Percentiles rank a stretch among this genome's conserved stretches.
phyloP scores from a whole-genome alignment of 2,797 vertebrate species.

The Siniperca undulata region DNA sequence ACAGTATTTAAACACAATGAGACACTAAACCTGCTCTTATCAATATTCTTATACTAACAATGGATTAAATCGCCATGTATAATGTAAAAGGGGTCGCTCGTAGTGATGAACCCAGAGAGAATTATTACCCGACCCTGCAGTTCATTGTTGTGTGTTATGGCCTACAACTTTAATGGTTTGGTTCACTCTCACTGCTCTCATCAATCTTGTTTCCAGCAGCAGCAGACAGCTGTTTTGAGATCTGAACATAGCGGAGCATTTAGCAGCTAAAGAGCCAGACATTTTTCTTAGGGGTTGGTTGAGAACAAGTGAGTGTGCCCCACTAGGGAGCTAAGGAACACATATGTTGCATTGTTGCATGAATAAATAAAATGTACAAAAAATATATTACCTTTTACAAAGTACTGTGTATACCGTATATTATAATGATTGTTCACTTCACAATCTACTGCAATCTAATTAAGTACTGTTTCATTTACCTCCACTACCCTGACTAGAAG shows the following conservation, averaged over 20 bases:
- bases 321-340: background rate
- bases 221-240: background rate
- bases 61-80: background rate
- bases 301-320: background rate
- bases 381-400: background rate
- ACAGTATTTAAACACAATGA: background rate
- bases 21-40: background rate
- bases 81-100: background rate
- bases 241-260: too few species aligned
- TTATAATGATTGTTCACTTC: background rate
- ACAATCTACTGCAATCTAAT: conserved; percentile 14
- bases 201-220: background rate
- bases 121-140: too few species aligned
- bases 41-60: background rate
- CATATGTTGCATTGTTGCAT: background rate
- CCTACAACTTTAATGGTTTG: background rate
- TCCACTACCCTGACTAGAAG: conserved; percentile 7
- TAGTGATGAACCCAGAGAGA: too few species aligned
- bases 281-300: background rate
- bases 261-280: too few species aligned
- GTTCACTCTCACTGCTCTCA: background rate
- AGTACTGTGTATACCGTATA: background rate
- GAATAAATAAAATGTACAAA: background rate
- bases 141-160: background rate
- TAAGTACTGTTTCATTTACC: conserved; percentile 4